Percentiles rank a stretch among this genome's conserved stretches.
These are phyloP conservation scores for Acipenser oxyrinchus DNA, from an alignment of 2,797 vertebrate genomes.

Conservation along the genomic window DNA sequence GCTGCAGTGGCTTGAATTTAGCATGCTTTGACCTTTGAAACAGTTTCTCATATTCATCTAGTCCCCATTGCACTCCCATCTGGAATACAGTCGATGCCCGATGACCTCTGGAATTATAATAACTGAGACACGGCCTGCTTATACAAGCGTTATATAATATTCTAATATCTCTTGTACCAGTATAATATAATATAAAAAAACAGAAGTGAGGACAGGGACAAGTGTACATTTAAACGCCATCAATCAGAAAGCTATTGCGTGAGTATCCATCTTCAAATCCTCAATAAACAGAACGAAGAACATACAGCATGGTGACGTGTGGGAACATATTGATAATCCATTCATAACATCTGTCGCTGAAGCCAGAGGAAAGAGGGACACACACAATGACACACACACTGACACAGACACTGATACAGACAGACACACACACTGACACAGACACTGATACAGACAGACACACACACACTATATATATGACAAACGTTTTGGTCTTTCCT, in stretches of 20 bases:
- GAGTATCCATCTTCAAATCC: too few relatives aligned
- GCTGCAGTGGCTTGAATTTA: neutral
- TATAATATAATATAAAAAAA: neutral
- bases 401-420: too few relatives aligned
- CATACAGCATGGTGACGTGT: too few relatives aligned
- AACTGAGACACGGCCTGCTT: slow-evolving; percentile 6
- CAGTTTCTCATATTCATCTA: too few relatives aligned
- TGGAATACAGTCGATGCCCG: neutral
- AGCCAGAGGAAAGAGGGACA: slow-evolving; percentile 12
- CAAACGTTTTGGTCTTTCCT: too few relatives aligned
- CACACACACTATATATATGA: too few relatives aligned
- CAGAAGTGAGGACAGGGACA: slow-evolving; percentile 4
- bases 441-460: too few relatives aligned
- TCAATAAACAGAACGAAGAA: too few relatives aligned
- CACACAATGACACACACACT: neutral
- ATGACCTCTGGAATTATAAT: neutral
- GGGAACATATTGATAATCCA: too few relatives aligned
- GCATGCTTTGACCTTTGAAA: neutral
- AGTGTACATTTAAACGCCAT: neutral
- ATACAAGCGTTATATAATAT: slow-evolving; percentile 9
- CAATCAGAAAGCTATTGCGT: slow-evolving; percentile 17
- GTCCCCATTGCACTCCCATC: neutral
- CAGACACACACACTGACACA: too few relatives aligned
- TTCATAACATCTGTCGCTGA: slow-evolving; percentile 26
- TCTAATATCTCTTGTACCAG: slow-evolving; percentile 9